Evolutionary conservation across 2,113 vertebrate species (phyloP).

Genomic region (Cyanoliseus patagonus): DNA sequence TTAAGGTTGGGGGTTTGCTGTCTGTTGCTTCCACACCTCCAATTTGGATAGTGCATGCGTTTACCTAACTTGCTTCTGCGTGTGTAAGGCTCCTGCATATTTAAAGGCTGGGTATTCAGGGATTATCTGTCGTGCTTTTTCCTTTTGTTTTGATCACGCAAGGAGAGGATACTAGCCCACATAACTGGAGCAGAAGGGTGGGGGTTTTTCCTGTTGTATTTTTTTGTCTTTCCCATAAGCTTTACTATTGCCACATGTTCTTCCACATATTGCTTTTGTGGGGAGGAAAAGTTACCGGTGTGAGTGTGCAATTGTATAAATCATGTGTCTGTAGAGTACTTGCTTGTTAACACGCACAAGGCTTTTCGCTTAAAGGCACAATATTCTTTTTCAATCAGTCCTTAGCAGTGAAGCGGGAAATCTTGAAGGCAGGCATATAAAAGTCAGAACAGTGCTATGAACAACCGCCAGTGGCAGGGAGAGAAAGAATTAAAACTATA

Average conservation of each 20-base stretch:
- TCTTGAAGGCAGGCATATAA: neutral
- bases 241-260: neutral
- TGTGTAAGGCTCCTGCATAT: slow-evolving; percentile 87
- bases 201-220: neutral
- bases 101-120: slow-evolving; percentile 88
- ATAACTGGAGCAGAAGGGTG: neutral
- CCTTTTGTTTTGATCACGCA: slow-evolving; percentile 85
- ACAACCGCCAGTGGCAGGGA: neutral
- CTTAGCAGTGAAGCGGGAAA: neutral
- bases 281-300: neutral
- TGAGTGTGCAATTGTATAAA: neutral
- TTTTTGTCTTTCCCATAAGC: neutral
- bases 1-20: neutral
- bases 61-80: slow-evolving; percentile 81
- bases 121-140: slow-evolving; percentile 84
- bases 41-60: slow-evolving; percentile 79
- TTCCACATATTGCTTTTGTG: neutral
- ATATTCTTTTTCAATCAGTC: neutral
- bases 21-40: slow-evolving; percentile 15
- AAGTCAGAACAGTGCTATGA: neutral
- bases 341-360: neutral
- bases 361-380: neutral
- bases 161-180: slow-evolving; percentile 73
- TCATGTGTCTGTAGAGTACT: neutral
- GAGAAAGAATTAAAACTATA: neutral